Evolutionary conservation across 2,888 invertebrate genomes (phyloP), one percentile per base, ranked within the genome.

Genomic region (Acanthosoma haemorrhoidale): DNA sequence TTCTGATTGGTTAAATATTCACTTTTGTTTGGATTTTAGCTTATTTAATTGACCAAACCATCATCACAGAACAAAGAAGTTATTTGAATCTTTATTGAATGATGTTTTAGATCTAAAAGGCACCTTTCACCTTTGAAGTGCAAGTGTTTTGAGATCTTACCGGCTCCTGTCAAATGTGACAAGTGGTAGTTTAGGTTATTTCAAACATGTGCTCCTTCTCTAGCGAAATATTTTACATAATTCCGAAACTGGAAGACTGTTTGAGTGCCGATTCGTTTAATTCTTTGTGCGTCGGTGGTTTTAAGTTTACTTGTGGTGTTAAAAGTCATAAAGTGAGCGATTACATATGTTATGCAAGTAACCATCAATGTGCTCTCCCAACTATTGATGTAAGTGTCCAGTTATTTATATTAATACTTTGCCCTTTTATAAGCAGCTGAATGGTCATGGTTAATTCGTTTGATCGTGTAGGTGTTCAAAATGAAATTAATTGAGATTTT

Each of bases 101-200:
- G n/a, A n/a, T 8, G 13, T 60, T 18, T 5, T 6, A 13, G 32
- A 60, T 60, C 60, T 13, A 32, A 18, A 11, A 60, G 29, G 60
- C 60, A 31, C 16, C 15, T 21, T 63, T 18, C 36, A 63, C 32
- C 34, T 38, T 18, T n/a, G 9, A 21, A 63, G 8, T 21, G n/a
- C 63, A 11, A 18, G 25, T 34, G 25, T 38, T 63, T 34, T 38
- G 36, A 39, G 51, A 51, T 34, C 15, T 15, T 67, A 18, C 67
- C 67, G 67, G 67, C 57, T 36, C 36, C 67, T 67, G 67, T 67
- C 67, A 67, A 57, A 43, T 67, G 51, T 67, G 67, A 43, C 67
- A 67, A 67, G 51, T 67, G 8, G 6, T n/a, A 43, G 67, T 67
- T 64, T 57, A 67, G 67, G 67, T 67, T 67, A 67, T 25, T 67